A percentile compares a stretch with the other conserved stretches of the same genome.
phyloP scores from a whole-genome alignment of 2,888 invertebrate species.

The Protonemura montana region DNA sequence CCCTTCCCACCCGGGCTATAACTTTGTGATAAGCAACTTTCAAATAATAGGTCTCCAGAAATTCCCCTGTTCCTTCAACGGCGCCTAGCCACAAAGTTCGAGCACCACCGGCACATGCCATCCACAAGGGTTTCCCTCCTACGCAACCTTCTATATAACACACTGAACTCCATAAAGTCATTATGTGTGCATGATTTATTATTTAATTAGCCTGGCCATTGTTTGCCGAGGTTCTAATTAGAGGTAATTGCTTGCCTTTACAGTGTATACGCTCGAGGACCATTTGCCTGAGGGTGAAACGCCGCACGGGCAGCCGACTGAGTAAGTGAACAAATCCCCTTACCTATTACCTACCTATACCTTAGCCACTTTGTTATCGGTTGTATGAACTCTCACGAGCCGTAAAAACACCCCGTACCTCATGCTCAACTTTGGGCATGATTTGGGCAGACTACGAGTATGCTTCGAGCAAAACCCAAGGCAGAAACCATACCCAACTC shows the following conservation, averaged over 20 bases:
- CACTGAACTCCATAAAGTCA: background rate
- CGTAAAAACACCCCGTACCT: too few relatives aligned
- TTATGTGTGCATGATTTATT: slow-evolving; percentile 23
- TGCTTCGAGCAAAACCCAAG: too few relatives aligned
- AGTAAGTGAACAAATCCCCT: slow-evolving; percentile 69
- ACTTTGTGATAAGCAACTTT: background rate
- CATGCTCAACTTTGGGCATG: too few relatives aligned
- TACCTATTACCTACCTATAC: background rate
- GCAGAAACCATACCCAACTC: background rate
- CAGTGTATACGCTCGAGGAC: slow-evolving; percentile 96
- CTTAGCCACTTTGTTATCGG: background rate
- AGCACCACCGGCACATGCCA: background rate
- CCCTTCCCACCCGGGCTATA: background rate
- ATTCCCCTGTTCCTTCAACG: background rate
- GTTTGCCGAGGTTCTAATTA: slow-evolving; percentile 28
- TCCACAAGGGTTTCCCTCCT: background rate
- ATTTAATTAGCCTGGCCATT: slow-evolving; percentile 31
- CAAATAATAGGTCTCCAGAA: background rate
- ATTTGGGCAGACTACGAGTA: too few relatives aligned
- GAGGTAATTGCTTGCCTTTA: slow-evolving; percentile 58
- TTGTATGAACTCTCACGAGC: too few relatives aligned
- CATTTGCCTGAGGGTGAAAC: slow-evolving; percentile 91
- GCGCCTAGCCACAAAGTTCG: background rate
- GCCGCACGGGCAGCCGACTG: slow-evolving; percentile 85
- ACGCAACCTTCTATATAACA: background rate